Evolutionary conservation across 1,140 invertebrate species (phyloP), one percentile per base, ranked within the genome.

Genomic region (Heliconius hewitsoni): DNA sequence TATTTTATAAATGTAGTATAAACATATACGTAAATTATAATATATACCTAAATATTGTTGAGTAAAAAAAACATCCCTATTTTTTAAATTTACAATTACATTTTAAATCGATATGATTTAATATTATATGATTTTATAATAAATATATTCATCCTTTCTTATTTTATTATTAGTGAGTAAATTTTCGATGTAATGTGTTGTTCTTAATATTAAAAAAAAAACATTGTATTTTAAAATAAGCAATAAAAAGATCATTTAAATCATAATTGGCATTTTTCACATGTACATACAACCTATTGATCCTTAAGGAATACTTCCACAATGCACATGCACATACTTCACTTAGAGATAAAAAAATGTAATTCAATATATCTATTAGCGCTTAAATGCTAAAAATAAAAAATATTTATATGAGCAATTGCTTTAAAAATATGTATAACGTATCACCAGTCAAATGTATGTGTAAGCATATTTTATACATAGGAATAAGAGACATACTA

Each of bases 271-370:
- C 60, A 30, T 66, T 66, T 66, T 11, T 30, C 23, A 5, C 60
- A 66, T 4, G 0, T 13, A 30, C 3, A 13, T 3, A 30, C 11
- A 8, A 46, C 42, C 13, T 30, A 30, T 30, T 23, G 16, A 30
- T 66, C 23, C 60, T 66, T 66, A 66, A 23, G 4, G 30, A 66
- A 30, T 66, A 57, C 60, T 66, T 13, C 11, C 60, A 66, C 60
- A 66, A 66, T 66, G 60, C 60, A 66, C 60, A 66, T 66, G 60
- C 60, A 66, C 60, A 60, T 9, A 6, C 55, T 60, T 60, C 55
- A 60, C 19, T 60, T 60, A 60, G n/a, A 60, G 8, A 60, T 60
- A 60, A 60, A 23, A 57, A 60, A 60, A 27, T 19, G 8, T 52
- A 8, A 52, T 52, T 52, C 18, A 19, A 52, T 52, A 52, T 52